Evolutionary conservation across 2,113 vertebrate species (phyloP), one percentile per base, ranked within the genome.

Genomic region (Prionailurus bengalensis): DNA sequence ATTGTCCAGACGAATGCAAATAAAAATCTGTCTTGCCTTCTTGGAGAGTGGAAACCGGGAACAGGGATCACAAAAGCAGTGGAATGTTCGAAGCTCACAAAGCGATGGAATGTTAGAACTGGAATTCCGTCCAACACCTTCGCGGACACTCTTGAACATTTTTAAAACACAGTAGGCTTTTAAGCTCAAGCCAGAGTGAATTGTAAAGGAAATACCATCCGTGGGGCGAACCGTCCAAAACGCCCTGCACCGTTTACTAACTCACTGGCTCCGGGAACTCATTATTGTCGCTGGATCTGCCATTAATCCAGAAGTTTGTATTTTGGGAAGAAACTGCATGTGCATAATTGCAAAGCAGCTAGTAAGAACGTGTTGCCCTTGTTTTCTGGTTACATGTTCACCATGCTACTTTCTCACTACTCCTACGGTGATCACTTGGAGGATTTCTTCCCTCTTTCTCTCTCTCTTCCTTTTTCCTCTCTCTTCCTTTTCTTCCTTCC

Each of bases 121-220:
- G 61, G 85, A 97, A 91, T 93, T 83, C 73, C 71, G 61, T 91
- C 84, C 96, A 82, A 80, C 85, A 96, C 94, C 79, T 93, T 71
- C n/a, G 53, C 65, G 21, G 63, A 95, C 61, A 65, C 76, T 89
- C 33, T 48, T 93, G 79, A 93, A 92, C 31, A 39, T 63, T 96
- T 94, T 79, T 63, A 89, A 95, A 97, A 53, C 63, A 88, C 48
- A 70, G 84, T 76, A 42, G 63, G 58, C 92, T 39, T 95, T 93
- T 76, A 93, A 81, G 93, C 66, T 74, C 58, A 73, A 89, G 66
- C 78, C 93, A 92, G 51, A 86, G 66, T 93, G 78, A 80, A 79
- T 66, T 93, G 17, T 89, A 91, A 88, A 94, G 82, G 82, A 91
- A 97, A 97, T 90, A 23, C 39, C 45, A 65, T 82, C 55, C 19